Percentiles rank a stretch among this genome's conserved stretches.
phyloP scores from a whole-genome alignment of 2,888 invertebrate genomes.

The Idaea biselata region DNA sequence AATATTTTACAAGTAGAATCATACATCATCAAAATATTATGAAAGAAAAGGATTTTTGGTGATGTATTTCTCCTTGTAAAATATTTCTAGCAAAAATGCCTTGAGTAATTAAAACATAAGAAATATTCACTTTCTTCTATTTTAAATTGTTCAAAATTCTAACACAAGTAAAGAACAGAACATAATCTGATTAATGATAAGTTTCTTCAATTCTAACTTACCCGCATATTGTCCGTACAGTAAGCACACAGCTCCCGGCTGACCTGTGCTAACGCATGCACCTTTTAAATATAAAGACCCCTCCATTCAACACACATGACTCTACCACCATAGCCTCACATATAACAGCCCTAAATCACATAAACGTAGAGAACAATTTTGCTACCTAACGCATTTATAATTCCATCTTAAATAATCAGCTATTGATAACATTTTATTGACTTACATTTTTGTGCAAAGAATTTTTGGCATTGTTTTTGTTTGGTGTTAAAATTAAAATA shows the following conservation, averaged over 20 bases:
- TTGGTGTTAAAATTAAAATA: neutral
- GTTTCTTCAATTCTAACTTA: slow-evolving; percentile 33
- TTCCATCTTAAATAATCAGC: neutral
- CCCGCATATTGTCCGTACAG: slow-evolving; percentile 50
- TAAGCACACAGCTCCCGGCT: slow-evolving; percentile 44
- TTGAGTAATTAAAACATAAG: too few relatives aligned
- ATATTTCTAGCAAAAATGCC: too few relatives aligned
- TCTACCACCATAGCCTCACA: neutral
- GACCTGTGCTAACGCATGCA: slow-evolving; percentile 35
- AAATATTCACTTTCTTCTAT: too few relatives aligned
- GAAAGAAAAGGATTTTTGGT: too few relatives aligned
- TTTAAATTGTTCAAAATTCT: too few relatives aligned
- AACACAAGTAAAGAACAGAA: too few relatives aligned
- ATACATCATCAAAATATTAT: too few relatives aligned
- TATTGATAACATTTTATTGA: neutral
- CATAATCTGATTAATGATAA: too few relatives aligned
- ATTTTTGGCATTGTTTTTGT: neutral
- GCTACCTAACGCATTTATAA: neutral
- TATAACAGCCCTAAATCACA: neutral
- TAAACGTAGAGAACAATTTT: neutral
- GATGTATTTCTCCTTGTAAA: too few relatives aligned
- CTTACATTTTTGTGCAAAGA: neutral
- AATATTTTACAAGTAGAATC: too few relatives aligned
- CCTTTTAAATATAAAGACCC: slow-evolving; percentile 66
- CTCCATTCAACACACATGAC: slow-evolving; percentile 47